Evolutionary conservation across 2,113 vertebrate species (phyloP).

Genomic region (Percopsis transmontana): DNA sequence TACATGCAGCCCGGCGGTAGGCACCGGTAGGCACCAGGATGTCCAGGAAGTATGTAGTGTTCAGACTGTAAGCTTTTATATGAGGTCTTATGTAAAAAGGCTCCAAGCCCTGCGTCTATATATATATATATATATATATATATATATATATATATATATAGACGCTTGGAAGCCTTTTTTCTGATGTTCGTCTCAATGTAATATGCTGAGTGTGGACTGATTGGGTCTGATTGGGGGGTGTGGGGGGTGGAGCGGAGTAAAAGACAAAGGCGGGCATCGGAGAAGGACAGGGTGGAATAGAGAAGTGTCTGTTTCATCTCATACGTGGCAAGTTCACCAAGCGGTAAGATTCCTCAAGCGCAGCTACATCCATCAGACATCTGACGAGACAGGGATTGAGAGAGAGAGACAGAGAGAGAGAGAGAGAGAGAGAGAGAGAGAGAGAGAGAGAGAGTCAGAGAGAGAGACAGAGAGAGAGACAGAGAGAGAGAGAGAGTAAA

Average conservation of each 20-base stretch:
- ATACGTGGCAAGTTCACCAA: conserved; percentile 64
- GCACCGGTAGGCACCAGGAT: no score
- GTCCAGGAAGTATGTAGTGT: conserved; percentile 16
- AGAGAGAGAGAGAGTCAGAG: conserved; percentile 5
- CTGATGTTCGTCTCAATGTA: no score
- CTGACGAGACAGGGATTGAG: conserved; percentile 10
- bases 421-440: conserved; percentile 9
- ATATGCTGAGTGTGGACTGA: neutral
- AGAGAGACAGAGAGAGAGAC: neutral
- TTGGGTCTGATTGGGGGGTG: no score
- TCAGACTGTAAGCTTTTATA: no score
- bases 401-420: conserved; percentile 7
- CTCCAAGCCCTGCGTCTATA: no score
- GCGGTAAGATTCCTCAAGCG: conserved; percentile 69
- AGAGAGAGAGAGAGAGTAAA: neutral
- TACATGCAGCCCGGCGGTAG: conserved; percentile 21
- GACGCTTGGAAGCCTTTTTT: no score
- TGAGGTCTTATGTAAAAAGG: no score
- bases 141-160: no score
- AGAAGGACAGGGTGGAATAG: neutral
- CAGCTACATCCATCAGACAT: conserved; percentile 43
- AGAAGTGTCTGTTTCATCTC: conserved; percentile 61
- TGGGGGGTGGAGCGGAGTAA: no score
- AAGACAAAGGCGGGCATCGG: neutral
- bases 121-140: no score